A percentile compares a stretch with the other conserved stretches of the same genome.
Evolutionary conservation across 2,888 invertebrate genomes (phyloP).

Genomic region (Polyommatus iphigenia): DNA sequence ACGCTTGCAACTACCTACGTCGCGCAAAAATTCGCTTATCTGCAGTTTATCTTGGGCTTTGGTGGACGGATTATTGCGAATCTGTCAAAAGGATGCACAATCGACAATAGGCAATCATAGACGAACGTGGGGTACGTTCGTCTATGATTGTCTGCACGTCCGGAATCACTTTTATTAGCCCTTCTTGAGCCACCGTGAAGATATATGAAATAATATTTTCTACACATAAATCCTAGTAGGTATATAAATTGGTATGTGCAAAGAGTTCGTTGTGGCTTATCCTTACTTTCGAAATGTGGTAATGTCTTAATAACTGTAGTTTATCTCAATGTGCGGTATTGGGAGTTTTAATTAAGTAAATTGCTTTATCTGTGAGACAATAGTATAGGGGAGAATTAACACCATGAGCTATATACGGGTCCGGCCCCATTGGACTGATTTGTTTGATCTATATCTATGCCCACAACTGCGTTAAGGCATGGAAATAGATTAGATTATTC

Average conservation of each 20-base stretch:
- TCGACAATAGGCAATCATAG: no score
- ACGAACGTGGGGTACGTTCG: no score
- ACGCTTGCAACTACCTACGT: no score
- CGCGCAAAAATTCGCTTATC: no score
- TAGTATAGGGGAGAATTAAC: constrained; percentile 62
- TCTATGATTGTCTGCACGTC: no score
- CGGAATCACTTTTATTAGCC: no score
- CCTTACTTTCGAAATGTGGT: constrained; percentile 38
- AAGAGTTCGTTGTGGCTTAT: not conserved
- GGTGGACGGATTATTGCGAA: no score
- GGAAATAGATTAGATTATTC: not conserved
- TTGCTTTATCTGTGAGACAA: constrained; percentile 78
- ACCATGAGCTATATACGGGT: constrained; percentile 56
- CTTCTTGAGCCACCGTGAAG: no score
- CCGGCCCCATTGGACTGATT: constrained; percentile 73
- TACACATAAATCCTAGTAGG: no score
- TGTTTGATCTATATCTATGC: constrained; percentile 67
- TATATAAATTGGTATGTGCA: not conserved
- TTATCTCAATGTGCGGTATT: constrained; percentile 62
- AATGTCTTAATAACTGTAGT: constrained; percentile 65
- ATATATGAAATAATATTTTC: no score
- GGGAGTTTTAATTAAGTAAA: constrained; percentile 77
- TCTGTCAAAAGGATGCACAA: no score
- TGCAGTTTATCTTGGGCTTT: no score
- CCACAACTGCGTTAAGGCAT: not conserved